Evolutionary conservation across 2,888 invertebrate species (phyloP), one percentile per base, ranked within the genome.

Genomic region (Eudemis profundana): DNA sequence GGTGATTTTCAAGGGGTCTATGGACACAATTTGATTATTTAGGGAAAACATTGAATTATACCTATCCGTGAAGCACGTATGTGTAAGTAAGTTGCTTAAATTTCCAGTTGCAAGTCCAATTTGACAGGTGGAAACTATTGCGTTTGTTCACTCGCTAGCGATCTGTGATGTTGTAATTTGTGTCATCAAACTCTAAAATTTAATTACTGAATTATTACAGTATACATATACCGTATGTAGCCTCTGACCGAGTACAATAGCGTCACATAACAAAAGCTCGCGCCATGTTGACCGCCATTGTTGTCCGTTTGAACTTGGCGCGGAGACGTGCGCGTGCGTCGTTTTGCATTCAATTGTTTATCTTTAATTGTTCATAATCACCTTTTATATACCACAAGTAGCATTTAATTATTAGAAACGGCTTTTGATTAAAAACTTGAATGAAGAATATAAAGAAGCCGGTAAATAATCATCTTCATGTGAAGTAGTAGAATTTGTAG

Each of bases 301-400:
- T 91, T 90, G 89, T 91, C 77, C 72, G 79, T 83, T 87, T 87
- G 89, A 90, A 88, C 88, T 87, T 90, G 89, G 89, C 78, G 84
- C 85, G 87, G 83, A 90, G 89, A 88, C 90, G 89, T 82, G 86
- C 86, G 89, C 89, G 90, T 89, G 90, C 88, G 85, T 78, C 72
- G 86, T 72, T 83, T 83, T 76, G 88, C 88, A 90, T 90, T 90
- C 81, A 89, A 90, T 89, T 75, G 75, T 75, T 76, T 77, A 42
- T 79, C 73, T 79, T 77, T 83, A 79, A 79, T 80, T 81, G 73
- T 73, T 81, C 74, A 77, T 82, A 85, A 84, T 85, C 83, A 61
- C 36, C 33, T 66, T 44, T 29, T 21, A 29, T 33, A 42, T 21
- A 5, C 42, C 21, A 10, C 71, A 77, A 82, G 78, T 75, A 75